Evolutionary conservation across 2,797 vertebrate genomes (phyloP).

Genomic region (Hipposideros larvatus): DNA sequence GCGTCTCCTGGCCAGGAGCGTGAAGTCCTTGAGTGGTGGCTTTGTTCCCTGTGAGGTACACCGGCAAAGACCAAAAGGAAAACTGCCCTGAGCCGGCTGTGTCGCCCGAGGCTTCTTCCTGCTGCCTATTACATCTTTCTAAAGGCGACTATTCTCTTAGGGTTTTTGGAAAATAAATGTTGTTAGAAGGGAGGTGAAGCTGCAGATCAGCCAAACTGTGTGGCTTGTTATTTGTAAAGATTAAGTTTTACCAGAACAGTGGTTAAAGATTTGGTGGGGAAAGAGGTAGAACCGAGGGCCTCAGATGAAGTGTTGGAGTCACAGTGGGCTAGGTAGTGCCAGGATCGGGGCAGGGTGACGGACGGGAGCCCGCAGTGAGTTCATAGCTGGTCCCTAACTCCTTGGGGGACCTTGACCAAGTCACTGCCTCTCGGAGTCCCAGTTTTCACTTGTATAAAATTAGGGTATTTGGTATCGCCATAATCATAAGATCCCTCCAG

Average conservation of each 20-base stretch:
- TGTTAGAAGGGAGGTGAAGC: too few relatives aligned
- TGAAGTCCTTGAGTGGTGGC: not conserved
- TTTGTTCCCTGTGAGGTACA: not conserved
- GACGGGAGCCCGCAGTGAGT: not conserved
- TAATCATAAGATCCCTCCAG: not conserved
- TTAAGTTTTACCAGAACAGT: accelerated
- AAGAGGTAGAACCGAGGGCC: not conserved
- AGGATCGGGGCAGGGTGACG: not conserved
- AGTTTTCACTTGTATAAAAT: not conserved
- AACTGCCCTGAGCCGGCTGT: not conserved
- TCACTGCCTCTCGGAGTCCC: not conserved
- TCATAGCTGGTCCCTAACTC: not conserved
- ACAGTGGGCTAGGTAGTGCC: not conserved
- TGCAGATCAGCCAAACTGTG: accelerated
- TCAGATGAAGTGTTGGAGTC: not conserved
- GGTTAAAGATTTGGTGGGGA: too few relatives aligned
- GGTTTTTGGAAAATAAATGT: not conserved
- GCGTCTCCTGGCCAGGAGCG: not conserved
- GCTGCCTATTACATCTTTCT: not conserved
- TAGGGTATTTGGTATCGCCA: not conserved
- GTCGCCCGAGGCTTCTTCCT: not conserved
- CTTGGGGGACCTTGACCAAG: not conserved
- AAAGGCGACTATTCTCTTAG: accelerated
- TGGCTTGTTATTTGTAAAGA: not conserved
- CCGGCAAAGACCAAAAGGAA: not conserved